These are phyloP conservation scores for Rhinolophus ferrumequinum DNA, from an alignment of 2,113 vertebrate genomes.

Conservation along the genomic window DNA sequence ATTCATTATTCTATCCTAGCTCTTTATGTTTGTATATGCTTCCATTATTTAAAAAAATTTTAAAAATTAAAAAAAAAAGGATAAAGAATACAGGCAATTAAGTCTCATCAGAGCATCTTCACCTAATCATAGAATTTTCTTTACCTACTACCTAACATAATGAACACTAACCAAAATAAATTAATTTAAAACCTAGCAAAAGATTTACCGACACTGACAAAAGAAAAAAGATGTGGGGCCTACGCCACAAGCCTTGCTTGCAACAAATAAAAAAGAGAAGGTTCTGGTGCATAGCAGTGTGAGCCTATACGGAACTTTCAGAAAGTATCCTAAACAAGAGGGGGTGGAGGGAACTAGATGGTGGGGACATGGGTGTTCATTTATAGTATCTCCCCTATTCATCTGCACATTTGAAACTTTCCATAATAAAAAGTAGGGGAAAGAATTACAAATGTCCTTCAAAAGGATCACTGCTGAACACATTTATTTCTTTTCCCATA, in stretches of 20 bases:
- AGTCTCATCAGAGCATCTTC: neutral
- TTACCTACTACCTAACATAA: slow-evolving; percentile 10
- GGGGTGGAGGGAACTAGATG: neutral
- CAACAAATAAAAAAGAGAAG: neutral
- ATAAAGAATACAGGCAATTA: neutral
- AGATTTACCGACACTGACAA: neutral
- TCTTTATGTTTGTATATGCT: neutral
- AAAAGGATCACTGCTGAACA: neutral
- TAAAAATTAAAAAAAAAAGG: neutral
- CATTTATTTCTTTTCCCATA: neutral
- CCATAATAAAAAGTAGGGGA: neutral
- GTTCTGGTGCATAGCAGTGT: neutral
- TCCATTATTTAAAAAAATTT: neutral
- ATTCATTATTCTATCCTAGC: neutral
- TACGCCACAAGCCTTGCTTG: neutral
- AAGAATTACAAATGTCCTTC: neutral
- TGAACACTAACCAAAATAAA: slow-evolving; percentile 21
- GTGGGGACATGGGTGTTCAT: neutral
- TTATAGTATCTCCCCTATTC: neutral
- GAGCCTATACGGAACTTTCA: neutral
- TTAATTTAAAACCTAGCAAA: slow-evolving; percentile 27
- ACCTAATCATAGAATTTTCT: neutral
- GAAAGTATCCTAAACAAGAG: neutral
- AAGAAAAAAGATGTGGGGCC: neutral
- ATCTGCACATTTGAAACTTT: neutral